Evolutionary conservation across 2,797 vertebrate species (phyloP).

Genomic region (Sparus aurata): DNA sequence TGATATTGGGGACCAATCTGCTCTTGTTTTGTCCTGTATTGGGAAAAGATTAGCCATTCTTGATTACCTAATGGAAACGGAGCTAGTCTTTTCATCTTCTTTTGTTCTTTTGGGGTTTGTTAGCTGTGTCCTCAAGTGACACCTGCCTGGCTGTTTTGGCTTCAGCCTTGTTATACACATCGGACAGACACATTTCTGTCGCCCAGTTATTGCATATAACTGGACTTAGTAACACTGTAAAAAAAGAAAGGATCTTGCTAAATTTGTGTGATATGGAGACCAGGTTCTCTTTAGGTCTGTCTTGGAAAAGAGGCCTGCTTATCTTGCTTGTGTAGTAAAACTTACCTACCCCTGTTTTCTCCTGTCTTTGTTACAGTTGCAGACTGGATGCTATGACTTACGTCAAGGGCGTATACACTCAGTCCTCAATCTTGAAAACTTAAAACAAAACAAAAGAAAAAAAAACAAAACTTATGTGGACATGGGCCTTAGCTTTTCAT

Average conservation of each 20-base stretch:
- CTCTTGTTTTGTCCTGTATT: slow-evolving; percentile 13
- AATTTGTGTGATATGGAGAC: not conserved
- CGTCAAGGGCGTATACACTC: too few species aligned
- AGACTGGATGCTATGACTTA: not conserved
- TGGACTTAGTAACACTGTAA: not conserved
- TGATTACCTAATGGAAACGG: slow-evolving; percentile 2
- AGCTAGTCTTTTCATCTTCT: slow-evolving; percentile 10
- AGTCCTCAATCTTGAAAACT: too few species aligned
- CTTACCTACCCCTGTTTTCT: not conserved
- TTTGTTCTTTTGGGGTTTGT: not conserved
- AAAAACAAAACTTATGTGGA: too few species aligned
- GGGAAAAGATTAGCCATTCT: not conserved
- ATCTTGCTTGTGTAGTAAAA: not conserved
- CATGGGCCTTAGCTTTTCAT: not conserved
- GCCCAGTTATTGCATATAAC: not conserved
- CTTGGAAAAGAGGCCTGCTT: not conserved
- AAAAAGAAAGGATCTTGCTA: not conserved
- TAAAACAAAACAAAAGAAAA: too few species aligned
- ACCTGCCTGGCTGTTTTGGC: slow-evolving; percentile 9
- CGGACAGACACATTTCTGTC: not conserved
- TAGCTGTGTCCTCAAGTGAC: slow-evolving; percentile 34
- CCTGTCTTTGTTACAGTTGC: not conserved
- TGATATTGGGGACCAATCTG: slow-evolving; percentile 25
- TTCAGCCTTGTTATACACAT: not conserved
- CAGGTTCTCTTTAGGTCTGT: not conserved